Conservation (phyloP, 2,888 invertebrate species). For the Megamerina dolium region DNA sequence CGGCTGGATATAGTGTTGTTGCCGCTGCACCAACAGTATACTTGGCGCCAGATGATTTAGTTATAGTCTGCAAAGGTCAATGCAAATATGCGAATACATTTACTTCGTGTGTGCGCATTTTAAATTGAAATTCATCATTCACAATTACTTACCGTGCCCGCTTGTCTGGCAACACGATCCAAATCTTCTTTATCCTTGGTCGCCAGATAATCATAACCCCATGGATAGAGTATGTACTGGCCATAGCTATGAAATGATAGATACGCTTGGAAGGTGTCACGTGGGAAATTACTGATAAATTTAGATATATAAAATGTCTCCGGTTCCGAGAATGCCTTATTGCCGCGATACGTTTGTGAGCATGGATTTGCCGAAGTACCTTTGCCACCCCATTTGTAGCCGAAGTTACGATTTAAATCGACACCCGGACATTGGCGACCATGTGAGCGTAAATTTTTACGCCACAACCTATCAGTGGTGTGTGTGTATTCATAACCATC, state of each 20-base stretch:
- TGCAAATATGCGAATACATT: neutral
- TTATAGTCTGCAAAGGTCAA: constrained; percentile 30
- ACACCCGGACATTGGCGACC: constrained; percentile 63
- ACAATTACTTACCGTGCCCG: constrained; percentile 56
- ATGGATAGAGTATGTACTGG: constrained; percentile 78
- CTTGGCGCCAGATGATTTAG: constrained; percentile 49
- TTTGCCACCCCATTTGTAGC: constrained; percentile 79
- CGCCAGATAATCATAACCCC: constrained; percentile 74
- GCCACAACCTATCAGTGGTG: constrained; percentile 74
- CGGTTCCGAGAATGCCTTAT: constrained; percentile 76
- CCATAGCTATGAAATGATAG: constrained; percentile 80
- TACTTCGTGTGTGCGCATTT: neutral
- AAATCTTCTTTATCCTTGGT: constrained; percentile 66
- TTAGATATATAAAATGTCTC: constrained; percentile 68
- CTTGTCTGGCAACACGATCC: constrained; percentile 62
- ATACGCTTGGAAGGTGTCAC: constrained; percentile 61
- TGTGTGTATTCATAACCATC: constrained; percentile 87
- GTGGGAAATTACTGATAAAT: constrained; percentile 50
- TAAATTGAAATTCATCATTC: neutral
- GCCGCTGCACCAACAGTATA: constrained; percentile 76
- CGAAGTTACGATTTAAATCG: constrained; percentile 83
- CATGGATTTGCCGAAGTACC: constrained; percentile 81
- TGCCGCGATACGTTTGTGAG: constrained; percentile 73
- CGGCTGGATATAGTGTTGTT: constrained; percentile 70
- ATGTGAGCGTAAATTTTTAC: constrained; percentile 62